Evolutionary conservation across 2,797 vertebrate species (phyloP).

Genomic region (Falco rusticolus): DNA sequence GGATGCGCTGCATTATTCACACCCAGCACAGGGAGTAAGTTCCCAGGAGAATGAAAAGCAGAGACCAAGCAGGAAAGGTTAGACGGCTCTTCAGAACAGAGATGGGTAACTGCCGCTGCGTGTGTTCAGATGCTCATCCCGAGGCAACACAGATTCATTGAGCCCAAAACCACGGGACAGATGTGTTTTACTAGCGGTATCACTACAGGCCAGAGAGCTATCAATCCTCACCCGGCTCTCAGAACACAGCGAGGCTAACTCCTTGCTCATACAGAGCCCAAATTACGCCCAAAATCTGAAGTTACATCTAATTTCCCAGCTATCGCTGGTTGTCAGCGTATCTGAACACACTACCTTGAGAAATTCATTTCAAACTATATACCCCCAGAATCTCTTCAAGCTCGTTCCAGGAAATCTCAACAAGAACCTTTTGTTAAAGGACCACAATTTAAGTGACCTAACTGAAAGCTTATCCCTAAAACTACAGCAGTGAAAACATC

Average conservation of each 20-base stretch:
- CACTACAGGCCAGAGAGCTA: background rate
- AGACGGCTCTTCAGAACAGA: background rate
- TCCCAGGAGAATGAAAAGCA: background rate
- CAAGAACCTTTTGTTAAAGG: background rate
- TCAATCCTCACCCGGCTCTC: background rate
- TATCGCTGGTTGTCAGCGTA: background rate
- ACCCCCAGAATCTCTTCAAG: background rate
- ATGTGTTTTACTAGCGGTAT: background rate
- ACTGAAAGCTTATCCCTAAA: background rate
- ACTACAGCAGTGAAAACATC: background rate
- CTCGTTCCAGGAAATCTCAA: background rate
- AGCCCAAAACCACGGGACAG: background rate
- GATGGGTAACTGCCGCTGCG: background rate
- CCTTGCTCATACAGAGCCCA: background rate
- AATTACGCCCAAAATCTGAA: background rate
- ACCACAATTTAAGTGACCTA: background rate
- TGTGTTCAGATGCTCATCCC: background rate
- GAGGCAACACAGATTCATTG: rapidly evolving
- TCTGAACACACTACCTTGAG: background rate
- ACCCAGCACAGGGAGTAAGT: background rate
- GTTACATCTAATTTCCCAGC: background rate
- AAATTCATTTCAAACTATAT: background rate
- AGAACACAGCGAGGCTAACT: background rate
- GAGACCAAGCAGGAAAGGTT: background rate
- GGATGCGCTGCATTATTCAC: background rate